phyloP scores from a whole-genome alignment of 2,888 invertebrate species.

The Acleris sparsana region DNA sequence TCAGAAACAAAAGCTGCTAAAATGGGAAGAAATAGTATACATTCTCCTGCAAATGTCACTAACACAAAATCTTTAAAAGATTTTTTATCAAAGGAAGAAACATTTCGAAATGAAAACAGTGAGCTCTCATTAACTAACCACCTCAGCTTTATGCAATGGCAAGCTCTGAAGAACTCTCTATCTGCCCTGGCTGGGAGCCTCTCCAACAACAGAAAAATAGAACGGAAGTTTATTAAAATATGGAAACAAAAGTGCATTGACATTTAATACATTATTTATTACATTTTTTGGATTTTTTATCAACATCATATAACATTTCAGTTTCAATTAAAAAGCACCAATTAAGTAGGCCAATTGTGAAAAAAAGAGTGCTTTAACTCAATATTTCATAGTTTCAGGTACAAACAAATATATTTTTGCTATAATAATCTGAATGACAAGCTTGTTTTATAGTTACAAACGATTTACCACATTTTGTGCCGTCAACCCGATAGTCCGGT shows the following conservation, averaged over 20 bases:
- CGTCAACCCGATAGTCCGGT: no score
- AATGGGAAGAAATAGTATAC: slow-evolving; percentile 40
- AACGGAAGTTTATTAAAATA: slow-evolving; percentile 65
- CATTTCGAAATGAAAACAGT: slow-evolving; percentile 58
- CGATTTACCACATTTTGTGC: no score
- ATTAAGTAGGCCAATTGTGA: slow-evolving; percentile 29
- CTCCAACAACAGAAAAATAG: slow-evolving; percentile 62
- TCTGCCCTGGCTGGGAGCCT: slow-evolving; percentile 55
- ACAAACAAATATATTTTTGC: slow-evolving; percentile 20
- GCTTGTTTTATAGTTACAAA: no score
- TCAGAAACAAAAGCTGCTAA: slow-evolving; percentile 41
- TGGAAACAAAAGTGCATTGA: slow-evolving; percentile 76
- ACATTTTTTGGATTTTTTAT: slow-evolving; percentile 28
- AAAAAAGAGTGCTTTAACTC: slow-evolving; percentile 17
- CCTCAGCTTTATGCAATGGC: slow-evolving; percentile 83
- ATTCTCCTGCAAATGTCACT: slow-evolving; percentile 57
- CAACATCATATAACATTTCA: slow-evolving; percentile 30
- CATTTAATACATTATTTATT: slow-evolving; percentile 60
- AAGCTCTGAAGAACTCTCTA: slow-evolving; percentile 69
- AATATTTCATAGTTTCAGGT: slow-evolving; percentile 30
- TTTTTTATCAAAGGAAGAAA: slow-evolving; percentile 68
- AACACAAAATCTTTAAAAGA: slow-evolving; percentile 54
- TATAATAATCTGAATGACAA: no score
- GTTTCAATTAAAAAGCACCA: slow-evolving; percentile 37
- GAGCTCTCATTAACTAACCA: slow-evolving; percentile 62